phyloP scores from a whole-genome alignment of 30 jellyfish, hydroid and myxozoan species.

The Aurelia aurita complex sp. Pacific region DNA sequence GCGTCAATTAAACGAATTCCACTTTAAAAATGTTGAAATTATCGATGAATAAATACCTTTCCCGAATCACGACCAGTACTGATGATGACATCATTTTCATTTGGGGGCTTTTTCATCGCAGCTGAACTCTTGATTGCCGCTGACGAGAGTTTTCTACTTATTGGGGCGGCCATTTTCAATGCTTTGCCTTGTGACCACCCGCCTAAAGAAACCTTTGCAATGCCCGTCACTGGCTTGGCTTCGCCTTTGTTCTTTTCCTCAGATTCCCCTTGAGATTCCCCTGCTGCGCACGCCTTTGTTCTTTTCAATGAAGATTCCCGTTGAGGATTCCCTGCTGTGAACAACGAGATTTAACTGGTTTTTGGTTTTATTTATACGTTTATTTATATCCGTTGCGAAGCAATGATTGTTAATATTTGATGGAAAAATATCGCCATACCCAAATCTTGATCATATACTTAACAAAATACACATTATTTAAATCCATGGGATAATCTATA shows the following conservation, averaged over 20 bases:
- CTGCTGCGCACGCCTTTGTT: slow-evolving; percentile 16
- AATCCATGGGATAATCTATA: no score
- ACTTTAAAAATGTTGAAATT: not conserved
- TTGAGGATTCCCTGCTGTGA: no score
- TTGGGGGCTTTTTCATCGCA: slow-evolving; percentile 74
- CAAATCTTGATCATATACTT: no score
- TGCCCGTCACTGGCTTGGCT: slow-evolving; percentile 51
- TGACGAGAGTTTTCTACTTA: slow-evolving; percentile 70
- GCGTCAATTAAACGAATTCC: slow-evolving; percentile 4
- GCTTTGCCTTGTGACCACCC: slow-evolving; percentile 32
- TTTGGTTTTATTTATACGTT: no score
- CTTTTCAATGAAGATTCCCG: slow-evolving; percentile 63
- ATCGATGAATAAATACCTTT: not conserved
- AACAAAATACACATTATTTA: no score
- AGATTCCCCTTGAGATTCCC: slow-evolving; percentile 39
- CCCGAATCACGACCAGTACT: slow-evolving; percentile 19
- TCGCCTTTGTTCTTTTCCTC: slow-evolving; percentile 27
- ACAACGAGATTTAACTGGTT: no score
- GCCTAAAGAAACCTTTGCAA: slow-evolving; percentile 60
- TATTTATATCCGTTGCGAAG: no score
- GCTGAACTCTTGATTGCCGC: slow-evolving; percentile 53
- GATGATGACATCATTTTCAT: slow-evolving; percentile 48
- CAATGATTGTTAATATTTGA: no score
- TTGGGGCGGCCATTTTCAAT: slow-evolving; percentile 87
- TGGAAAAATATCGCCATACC: no score